Conservation (phyloP, 2,797 vertebrate species). For the Eulemur coronatus region DNA sequence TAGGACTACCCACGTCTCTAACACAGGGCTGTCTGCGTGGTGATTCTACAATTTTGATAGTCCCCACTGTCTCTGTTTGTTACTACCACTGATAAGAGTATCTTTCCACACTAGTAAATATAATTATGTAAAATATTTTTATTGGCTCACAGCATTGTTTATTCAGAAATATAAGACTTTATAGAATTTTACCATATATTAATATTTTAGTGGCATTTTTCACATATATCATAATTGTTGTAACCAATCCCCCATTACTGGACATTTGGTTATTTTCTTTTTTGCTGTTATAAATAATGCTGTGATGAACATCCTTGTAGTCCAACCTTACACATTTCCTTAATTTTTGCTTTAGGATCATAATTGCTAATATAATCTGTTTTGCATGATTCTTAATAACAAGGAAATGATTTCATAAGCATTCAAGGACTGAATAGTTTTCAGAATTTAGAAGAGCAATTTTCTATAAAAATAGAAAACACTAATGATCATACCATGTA, state of each 20-base stretch:
- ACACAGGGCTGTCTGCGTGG: not conserved
- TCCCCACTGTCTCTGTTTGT: not conserved
- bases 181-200: not conserved
- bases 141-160: not conserved
- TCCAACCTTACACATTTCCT: not conserved
- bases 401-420: slow-evolving; percentile 64
- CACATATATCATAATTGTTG: not conserved
- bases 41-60: not conserved
- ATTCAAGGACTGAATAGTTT: slow-evolving; percentile 46
- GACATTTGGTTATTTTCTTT: not conserved
- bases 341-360: slow-evolving; percentile 38
- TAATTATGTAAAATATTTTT: not conserved
- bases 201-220: not conserved
- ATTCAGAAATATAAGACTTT: not conserved
- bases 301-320: not conserved
- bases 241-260: not conserved
- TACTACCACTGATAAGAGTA: not conserved
- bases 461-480: slow-evolving; percentile 73
- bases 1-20: not conserved
- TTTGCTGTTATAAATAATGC: slow-evolving; percentile 8
- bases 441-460: slow-evolving; percentile 59
- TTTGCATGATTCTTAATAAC: slow-evolving; percentile 54
- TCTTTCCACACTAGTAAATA: not conserved
- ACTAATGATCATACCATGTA: slow-evolving; percentile 50
- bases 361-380: slow-evolving; percentile 58